phyloP scores from a whole-genome alignment of 1,140 invertebrate species.

The Dreissena polymorpha region DNA sequence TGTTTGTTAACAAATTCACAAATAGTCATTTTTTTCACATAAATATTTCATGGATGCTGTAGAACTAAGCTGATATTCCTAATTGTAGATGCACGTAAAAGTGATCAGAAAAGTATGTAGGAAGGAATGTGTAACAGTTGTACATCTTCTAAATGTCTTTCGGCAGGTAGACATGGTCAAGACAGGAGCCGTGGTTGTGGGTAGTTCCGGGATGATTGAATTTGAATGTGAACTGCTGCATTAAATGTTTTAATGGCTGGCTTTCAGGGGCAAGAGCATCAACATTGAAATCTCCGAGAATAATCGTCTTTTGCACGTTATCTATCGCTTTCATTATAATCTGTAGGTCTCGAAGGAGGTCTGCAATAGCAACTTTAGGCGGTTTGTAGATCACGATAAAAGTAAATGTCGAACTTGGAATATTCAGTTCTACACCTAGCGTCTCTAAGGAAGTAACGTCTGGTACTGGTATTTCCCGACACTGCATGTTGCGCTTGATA shows the following conservation, averaged over 20 bases:
- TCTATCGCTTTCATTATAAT: neutral
- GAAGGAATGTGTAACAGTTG: conserved; percentile 8
- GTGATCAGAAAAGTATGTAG: conserved; percentile 26
- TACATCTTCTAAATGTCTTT: neutral
- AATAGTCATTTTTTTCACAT: no score
- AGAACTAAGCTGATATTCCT: neutral
- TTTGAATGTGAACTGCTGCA: conserved; percentile 6
- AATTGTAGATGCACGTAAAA: neutral
- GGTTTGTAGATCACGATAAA: conserved; percentile 23
- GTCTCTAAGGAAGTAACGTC: neutral
- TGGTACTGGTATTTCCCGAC: conserved; percentile 5
- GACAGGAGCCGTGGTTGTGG: conserved; percentile 14
- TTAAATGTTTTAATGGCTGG: neutral
- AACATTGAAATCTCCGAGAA: conserved; percentile 31
- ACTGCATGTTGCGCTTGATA: neutral
- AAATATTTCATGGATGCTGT: no score
- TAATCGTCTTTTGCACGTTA: neutral
- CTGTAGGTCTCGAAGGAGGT: neutral
- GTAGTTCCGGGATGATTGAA: conserved; percentile 3
- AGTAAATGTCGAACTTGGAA: neutral
- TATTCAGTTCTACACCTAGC: conserved; percentile 1
- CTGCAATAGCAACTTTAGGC: neutral
- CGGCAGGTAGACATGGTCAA: conserved; percentile 26
- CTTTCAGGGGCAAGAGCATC: conserved; percentile 15
- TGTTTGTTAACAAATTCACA: no score